phyloP scores from a whole-genome alignment of 2,888 invertebrate genomes.

The Pandemis heparana region DNA sequence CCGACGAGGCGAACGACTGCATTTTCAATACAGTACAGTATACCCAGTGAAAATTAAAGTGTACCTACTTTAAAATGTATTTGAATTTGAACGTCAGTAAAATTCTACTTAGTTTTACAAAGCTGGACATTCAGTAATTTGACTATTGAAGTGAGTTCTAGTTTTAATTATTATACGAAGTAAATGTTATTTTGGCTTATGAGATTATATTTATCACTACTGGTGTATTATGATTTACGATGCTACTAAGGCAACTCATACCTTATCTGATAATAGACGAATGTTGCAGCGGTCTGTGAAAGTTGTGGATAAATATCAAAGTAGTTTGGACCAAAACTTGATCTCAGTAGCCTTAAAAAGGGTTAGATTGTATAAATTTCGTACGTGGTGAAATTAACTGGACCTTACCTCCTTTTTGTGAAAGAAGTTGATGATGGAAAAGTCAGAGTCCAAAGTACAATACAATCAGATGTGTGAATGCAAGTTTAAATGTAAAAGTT shows the following conservation, averaged over 20 bases:
- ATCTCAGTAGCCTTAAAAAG: conserved; percentile 18
- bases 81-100: not conserved
- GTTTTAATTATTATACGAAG: not conserved
- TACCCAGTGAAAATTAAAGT: not conserved
- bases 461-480: conserved; percentile 22
- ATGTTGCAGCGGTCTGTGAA: not conserved
- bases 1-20: not conserved
- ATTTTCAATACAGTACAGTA: conserved; percentile 1
- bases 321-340: conserved; percentile 3
- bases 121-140: not conserved
- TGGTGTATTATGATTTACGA: not conserved
- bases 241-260: not conserved
- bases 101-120: conserved; percentile 6
- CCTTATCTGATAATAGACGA: not conserved
- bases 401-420: not conserved
- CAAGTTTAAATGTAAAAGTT: not conserved
- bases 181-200: not conserved
- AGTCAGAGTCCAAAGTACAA: conserved; percentile 27
- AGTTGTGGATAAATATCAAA: not conserved
- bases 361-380: not conserved
- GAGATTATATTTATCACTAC: conserved; percentile 21
- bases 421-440: not conserved
- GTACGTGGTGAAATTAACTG: not conserved
- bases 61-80: not conserved
- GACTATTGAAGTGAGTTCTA: not conserved